Percentiles rank a stretch among this genome's conserved stretches.
These are phyloP conservation scores for Gallinago stenura DNA, from an alignment of 2,797 vertebrate species.

Conservation along the genomic window DNA sequence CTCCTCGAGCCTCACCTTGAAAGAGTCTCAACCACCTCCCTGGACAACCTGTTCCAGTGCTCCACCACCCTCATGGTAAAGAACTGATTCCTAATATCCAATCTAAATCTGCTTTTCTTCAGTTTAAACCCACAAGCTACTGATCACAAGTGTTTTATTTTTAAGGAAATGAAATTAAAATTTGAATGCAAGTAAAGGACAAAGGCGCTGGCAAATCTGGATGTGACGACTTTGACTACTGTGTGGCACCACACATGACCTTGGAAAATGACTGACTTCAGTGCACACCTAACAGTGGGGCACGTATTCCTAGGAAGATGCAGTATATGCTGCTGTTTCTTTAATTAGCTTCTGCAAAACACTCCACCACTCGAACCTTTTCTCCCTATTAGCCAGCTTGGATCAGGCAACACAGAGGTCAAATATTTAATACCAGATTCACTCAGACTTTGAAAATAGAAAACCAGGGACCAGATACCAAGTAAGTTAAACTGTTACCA, in stretches of 20 bases:
- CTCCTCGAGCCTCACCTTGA: too few relatives aligned
- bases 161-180: constrained; percentile 21
- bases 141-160: constrained; percentile 60
- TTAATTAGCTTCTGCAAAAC: neutral
- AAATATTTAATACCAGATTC: neutral
- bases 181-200: constrained; percentile 8
- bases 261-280: neutral
- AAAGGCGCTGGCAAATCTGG: neutral
- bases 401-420: neutral
- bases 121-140: constrained; percentile 55
- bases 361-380: neutral
- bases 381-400: neutral
- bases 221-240: neutral
- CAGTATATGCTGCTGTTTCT: neutral
- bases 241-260: neutral
- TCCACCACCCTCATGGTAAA: too few relatives aligned
- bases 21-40: too few relatives aligned
- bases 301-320: neutral
- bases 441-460: neutral
- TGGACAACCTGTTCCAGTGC: too few relatives aligned
- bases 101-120: too few relatives aligned
- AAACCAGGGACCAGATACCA: neutral
- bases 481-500: neutral
- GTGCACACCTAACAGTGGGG: neutral
- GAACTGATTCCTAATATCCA: too few relatives aligned